Evolutionary conservation across 1,140 invertebrate species (phyloP), one percentile per base, ranked within the genome.

Genomic region (Chelonus insularis): DNA sequence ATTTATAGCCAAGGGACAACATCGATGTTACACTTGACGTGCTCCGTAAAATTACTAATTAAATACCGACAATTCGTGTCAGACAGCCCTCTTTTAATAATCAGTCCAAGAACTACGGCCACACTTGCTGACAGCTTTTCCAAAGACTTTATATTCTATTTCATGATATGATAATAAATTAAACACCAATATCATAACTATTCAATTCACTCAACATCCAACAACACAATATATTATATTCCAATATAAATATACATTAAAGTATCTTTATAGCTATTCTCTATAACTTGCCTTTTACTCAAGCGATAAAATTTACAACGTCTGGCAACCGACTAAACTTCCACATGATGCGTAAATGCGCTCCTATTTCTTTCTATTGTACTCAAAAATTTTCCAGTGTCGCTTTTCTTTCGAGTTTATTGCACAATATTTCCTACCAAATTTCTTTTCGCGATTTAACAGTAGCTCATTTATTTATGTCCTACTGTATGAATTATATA

Each of bases 231-330:
- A 64, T 69, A 72, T 74, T 72, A 73, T 65, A 64, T 60, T 62
- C 56, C 56, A 69, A 71, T 72, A 68, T 74, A 74, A 74, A 74
- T 74, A 68, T 66, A 71, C 71, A 72, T 60, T 73, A 73, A 73
- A 73, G 66, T 63, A 71, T 71, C 65, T 73, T 75, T 73, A 75
- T 68, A 69, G 70, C 57, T 61, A 64, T 72, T 71, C 68, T 67
- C 70, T 68, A 67, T 70, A 67, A 75, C 68, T 70, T 71, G 58
- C 62, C 69, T 71, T 68, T 73, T 73, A 75, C 73, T 70, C 71
- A 48, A 48, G 62, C 70, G 72, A 75, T 75, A 75, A 75, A 75
- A 72, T 72, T 75, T 75, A 75, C 70, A 71, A 57, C 69, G 72
- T 70, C 72, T 74, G 69, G 63, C 60, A 62, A 60, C 65, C 51